Evolutionary conservation across 2,888 invertebrate genomes (phyloP).

Genomic region (Zygogramma bicolorata): DNA sequence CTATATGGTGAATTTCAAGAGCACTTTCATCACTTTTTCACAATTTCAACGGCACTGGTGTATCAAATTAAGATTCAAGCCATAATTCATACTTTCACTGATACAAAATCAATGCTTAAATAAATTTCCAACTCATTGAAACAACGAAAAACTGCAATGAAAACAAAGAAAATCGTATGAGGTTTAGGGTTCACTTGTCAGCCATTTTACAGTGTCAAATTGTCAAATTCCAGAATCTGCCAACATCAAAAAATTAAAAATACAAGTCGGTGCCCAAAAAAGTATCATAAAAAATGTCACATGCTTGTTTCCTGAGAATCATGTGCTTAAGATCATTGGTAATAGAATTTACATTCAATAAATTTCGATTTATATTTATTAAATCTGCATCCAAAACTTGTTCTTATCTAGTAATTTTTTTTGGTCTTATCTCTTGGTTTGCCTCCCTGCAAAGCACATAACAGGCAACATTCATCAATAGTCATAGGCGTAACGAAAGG

Average conservation of each 20-base stretch:
- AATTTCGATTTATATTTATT: slow-evolving; percentile 7
- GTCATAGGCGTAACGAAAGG: slow-evolving; percentile 44
- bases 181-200: slow-evolving; percentile 62
- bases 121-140: slow-evolving; percentile 52
- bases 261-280: slow-evolving; percentile 19
- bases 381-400: slow-evolving; percentile 14
- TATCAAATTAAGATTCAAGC: slow-evolving; percentile 34
- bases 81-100: slow-evolving; percentile 18
- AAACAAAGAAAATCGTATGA: slow-evolving; percentile 67
- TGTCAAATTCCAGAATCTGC: slow-evolving; percentile 67
- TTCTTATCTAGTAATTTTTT: slow-evolving; percentile 36
- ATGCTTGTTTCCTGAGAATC: slow-evolving; percentile 14
- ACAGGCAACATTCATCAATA: slow-evolving; percentile 48
- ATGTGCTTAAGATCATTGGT: background rate
- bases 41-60: slow-evolving; percentile 32
- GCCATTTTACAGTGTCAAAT: slow-evolving; percentile 67
- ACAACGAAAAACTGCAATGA: slow-evolving; percentile 63
- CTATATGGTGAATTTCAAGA: slow-evolving; percentile 63
- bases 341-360: slow-evolving; percentile 5
- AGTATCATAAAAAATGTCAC: slow-evolving; percentile 13
- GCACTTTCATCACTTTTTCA: slow-evolving; percentile 56
- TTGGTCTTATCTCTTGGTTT: slow-evolving; percentile 42
- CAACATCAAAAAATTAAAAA: slow-evolving; percentile 55
- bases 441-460: slow-evolving; percentile 37
- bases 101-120: slow-evolving; percentile 36